Evolutionary conservation across 2,113 vertebrate species (phyloP).

Genomic region (Odocoileus hemionus): DNA sequence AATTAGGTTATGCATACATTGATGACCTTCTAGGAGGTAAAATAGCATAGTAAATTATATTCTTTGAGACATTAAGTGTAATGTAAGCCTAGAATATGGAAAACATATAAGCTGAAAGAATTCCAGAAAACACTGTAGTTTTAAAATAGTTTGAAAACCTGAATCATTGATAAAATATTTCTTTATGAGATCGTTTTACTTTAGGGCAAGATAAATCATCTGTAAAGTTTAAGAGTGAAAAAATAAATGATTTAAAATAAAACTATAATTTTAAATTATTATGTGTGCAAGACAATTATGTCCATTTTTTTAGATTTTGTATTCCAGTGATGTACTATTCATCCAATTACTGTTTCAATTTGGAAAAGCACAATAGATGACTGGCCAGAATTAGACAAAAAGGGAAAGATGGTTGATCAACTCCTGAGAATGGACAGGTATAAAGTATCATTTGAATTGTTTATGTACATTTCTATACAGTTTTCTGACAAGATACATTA

Average conservation of each 20-base stretch:
- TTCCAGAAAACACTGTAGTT: neutral
- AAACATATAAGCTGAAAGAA: neutral
- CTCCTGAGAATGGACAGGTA: neutral
- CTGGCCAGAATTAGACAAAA: neutral
- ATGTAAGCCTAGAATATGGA: neutral
- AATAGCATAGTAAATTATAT: neutral
- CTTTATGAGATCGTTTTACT: neutral
- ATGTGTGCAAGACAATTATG: neutral
- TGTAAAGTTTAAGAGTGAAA: neutral
- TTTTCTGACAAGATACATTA: neutral
- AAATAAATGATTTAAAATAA: neutral
- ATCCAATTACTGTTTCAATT: slow-evolving; percentile 10
- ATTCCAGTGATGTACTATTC: neutral
- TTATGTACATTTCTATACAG: neutral
- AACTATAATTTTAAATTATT: slow-evolving; percentile 24
- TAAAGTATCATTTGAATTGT: neutral
- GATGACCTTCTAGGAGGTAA: neutral
- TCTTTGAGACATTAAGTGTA: neutral
- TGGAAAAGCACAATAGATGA: neutral
- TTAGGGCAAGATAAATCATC: neutral
- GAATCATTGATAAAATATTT: slow-evolving; percentile 7
- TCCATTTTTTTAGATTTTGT: neutral
- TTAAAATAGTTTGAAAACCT: neutral
- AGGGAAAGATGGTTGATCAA: neutral
- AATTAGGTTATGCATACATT: neutral